Evolutionary conservation across 2,888 invertebrate species (phyloP), one percentile per base, ranked within the genome.

Genomic region (Apodemia hepburni): DNA sequence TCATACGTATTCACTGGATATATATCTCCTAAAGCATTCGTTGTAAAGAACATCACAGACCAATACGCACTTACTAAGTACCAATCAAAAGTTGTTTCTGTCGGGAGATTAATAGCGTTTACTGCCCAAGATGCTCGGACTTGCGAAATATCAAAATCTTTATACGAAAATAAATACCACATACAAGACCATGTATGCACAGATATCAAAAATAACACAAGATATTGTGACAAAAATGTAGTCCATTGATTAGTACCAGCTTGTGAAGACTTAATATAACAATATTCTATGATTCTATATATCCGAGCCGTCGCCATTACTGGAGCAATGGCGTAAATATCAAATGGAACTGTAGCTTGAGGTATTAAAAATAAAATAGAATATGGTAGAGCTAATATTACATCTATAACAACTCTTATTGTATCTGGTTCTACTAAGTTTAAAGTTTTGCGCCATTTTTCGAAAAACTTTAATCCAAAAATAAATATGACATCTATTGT

Each of bases 211-310:
- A 92, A 85, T 35, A 88, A 79, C 68, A 85, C 83, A 1, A 91
- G 74, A 69, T 92, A 92, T 71, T 92, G 89, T n/a, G 85, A 81
- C 58, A 92, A 74, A 71, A 92, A 92, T 29, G 87, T 86, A 17
- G 85, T 85, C 87, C 90, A 90, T 71, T 90, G 92, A 71, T 90
- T 90, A 62, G 87, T 85, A 27, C 92, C 90, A 38, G 90, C 87
- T 79, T 85, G 82, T 12, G 85, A 83, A n/a, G 85, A 84, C 76
- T 82, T 85, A 22, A 80, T 75, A 59, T 83, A 84, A 71, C 89
- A 87, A 71, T 86, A 89, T 71, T 84, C 80, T 59, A 88, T 70
- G 58, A 92, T 82, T 71, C 89, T 84, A 61, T 88, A 87, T 0
- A 86, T 78, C 51, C 92, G 81, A 61, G 87, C 68, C 3, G 84